Base-by-base conservation (phyloP, 2,113 vertebrate genomes). In the Datnioides undecimradiatus region DNA sequence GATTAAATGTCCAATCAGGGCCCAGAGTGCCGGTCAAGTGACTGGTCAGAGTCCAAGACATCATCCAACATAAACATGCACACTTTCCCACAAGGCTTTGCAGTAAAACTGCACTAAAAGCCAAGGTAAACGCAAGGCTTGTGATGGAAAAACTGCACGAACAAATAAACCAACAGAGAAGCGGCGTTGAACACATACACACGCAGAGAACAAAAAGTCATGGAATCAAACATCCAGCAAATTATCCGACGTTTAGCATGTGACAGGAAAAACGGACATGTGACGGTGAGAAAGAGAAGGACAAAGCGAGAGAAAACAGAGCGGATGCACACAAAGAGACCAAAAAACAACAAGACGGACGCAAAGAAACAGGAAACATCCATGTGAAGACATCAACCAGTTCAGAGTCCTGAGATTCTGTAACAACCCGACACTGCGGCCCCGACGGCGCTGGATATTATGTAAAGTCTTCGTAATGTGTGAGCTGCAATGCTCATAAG, bases 31-130 rank as follows among this genome's bases (percentile, higher is more conserved):
- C 17, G 38, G 76, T 83, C 67, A 83, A 75, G 87, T 79, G 80
- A 84, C 79, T 19, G 79, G 76, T 74, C 87, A 75, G 80, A 85
- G 83, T 88, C 75, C 86, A 71, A 76, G 80, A 91, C 85, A 17
- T 6, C 33, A 72, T 80, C 70, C 77, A 73, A 93, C 81, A 94
- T 82, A 90, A 93, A 95, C 92, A 94, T 75, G 55, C 78, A 76
- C 76, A 69, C 73, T 90, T 94, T 95, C 91, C 93, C 93, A 94
- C 93, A 91, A 93, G 80, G 85, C 85, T 87, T 88, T 88, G 73
- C 88, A 91, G 81, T 82, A 17, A 57, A 73, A 64, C 62, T 23
- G 65, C 57, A 72, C 45, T 57, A 51, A 88, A 57, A 79, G 91
- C 93, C 92, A 93, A 93, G 92, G 87, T 91, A 93, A 95, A 93